Evolutionary conservation across 2,797 vertebrate genomes (phyloP), one percentile per base, ranked within the genome.

Genomic region (Gallirallus australis): DNA sequence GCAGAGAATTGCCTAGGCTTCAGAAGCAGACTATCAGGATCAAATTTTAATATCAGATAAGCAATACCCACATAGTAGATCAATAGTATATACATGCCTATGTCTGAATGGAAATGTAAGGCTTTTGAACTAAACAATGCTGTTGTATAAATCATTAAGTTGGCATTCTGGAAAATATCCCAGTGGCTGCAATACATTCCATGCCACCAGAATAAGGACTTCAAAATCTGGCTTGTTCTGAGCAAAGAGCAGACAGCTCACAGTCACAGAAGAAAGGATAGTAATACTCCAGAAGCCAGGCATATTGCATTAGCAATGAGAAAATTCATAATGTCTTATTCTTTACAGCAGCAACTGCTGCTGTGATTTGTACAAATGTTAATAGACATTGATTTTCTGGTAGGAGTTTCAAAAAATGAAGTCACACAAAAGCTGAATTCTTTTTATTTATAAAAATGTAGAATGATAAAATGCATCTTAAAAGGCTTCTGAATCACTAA

Each of bases 391-490:
- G 45, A 87, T 76, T 92, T 96, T 97, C 86, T 97, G 53, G 39
- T 96, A 90, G 76, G 65, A 91, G 39, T 93, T 91, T 93, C 87
- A 96, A 92, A 94, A 33, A 72, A 57, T 85, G 69, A 88, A 92
- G 61, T 87, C 40, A 96, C 11, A 59, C 35, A 82, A 95, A 97
- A 91, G 50, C 71, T 92, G 96, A 95, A 94, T 90, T 96, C 21
- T 94, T 37, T 92, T 94, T 90, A 89, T 94, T 93, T 96, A 80
- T 97, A 95, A 94, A 82, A 92, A 50, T 93, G 35, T 27, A 56
- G 78, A 95, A 91, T 60, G 39, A 86, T 88, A 97, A 96, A 94
- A 97, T 48, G 40, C 33, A 57, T 76, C 65, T 96, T 89, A 86
- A 95, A 85, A 87, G 12, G 5, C 42, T 94, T 96, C 61, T 92